A percentile compares a stretch with the other conserved stretches of the same genome.
Evolutionary conservation across 1,140 invertebrate genomes (phyloP).

Genomic region (Nautilus pompilius): DNA sequence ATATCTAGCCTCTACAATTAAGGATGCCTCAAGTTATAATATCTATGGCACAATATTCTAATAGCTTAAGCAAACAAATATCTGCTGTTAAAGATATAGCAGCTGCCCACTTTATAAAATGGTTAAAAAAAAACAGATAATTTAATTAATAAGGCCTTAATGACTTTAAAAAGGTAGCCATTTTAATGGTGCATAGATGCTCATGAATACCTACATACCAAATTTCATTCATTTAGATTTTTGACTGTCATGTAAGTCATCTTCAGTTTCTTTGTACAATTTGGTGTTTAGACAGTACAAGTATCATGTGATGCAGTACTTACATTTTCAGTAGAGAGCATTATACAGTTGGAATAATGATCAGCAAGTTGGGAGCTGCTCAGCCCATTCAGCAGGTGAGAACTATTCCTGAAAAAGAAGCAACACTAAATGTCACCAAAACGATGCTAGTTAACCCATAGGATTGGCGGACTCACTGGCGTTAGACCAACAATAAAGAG

Average conservation of each 20-base stretch:
- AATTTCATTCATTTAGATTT: not conserved
- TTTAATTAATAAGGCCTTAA: too few relatives aligned
- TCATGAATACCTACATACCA: not conserved
- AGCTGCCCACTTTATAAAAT: too few relatives aligned
- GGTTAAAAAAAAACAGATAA: too few relatives aligned
- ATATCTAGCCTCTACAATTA: not conserved
- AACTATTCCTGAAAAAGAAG: constrained; percentile 18
- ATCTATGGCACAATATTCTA: not conserved
- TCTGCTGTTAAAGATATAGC: too few relatives aligned
- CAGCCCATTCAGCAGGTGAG: constrained; percentile 40
- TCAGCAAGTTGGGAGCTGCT: constrained; percentile 60
- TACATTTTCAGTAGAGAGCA: constrained; percentile 68
- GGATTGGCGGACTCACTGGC: too few relatives aligned
- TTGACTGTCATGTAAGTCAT: not conserved
- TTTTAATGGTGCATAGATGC: not conserved
- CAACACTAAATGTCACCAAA: too few relatives aligned
- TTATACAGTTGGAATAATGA: constrained; percentile 67
- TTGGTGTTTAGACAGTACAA: not conserved
- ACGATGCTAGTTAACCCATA: too few relatives aligned
- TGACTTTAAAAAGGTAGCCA: not conserved
- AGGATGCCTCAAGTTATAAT: not conserved
- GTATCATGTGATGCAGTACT: constrained; percentile 22
- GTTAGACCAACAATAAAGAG: too few relatives aligned
- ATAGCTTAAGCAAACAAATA: too few relatives aligned
- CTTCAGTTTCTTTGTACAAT: not conserved